Conservation (phyloP, 2,113 vertebrate species). For the Bothrops jararaca region DNA sequence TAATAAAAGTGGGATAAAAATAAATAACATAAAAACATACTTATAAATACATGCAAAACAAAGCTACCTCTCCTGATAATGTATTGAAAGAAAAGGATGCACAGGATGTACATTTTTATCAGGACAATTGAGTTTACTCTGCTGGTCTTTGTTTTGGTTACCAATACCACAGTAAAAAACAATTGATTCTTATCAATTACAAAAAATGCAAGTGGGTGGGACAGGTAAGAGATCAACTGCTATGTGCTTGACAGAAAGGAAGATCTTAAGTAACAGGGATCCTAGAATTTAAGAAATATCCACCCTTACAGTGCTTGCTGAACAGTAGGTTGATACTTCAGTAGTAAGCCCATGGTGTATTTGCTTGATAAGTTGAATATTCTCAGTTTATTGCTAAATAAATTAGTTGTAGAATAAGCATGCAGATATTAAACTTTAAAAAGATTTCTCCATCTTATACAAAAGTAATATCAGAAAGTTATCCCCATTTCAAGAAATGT, state of each 20-base stretch:
- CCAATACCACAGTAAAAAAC: background rate
- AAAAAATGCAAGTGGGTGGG: background rate
- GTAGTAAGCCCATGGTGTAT: background rate
- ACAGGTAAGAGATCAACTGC: background rate
- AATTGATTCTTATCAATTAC: background rate
- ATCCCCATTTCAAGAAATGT: background rate
- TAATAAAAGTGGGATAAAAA: too few relatives aligned
- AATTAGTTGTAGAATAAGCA: conserved; percentile 16
- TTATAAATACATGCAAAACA: background rate
- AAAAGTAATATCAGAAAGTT: background rate
- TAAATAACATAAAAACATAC: background rate
- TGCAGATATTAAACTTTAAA: conserved; percentile 24
- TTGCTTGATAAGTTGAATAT: background rate
- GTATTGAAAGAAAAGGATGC: background rate
- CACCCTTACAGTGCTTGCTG: too few relatives aligned
- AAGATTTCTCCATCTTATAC: background rate
- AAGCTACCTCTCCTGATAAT: background rate
- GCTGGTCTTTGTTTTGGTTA: background rate
- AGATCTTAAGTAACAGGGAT: background rate
- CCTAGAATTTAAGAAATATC: background rate
- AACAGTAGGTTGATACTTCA: background rate
- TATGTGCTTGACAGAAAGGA: background rate
- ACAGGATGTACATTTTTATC: background rate
- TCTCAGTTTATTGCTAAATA: background rate
- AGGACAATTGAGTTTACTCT: background rate